These are phyloP conservation scores for Podotricha telesiphe DNA, from an alignment of 2,888 invertebrate genomes.

Conservation along the genomic window DNA sequence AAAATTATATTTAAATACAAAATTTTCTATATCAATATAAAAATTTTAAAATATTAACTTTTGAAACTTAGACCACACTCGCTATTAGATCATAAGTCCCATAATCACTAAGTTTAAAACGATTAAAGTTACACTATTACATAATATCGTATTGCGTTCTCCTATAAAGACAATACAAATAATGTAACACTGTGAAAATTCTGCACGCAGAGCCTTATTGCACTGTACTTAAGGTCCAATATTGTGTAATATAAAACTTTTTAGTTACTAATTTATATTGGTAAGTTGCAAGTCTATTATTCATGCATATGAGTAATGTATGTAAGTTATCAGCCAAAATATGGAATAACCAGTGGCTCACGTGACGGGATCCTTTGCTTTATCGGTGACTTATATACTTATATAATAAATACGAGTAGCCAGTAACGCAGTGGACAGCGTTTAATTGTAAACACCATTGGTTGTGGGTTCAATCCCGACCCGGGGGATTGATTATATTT, in stretches of 20 bases:
- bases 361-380: constrained; percentile 34
- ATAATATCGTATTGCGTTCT: constrained; percentile 25
- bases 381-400: constrained; percentile 23
- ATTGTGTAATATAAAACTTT: constrained; percentile 24
- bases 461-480: too few species aligned
- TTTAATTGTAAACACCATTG: too few species aligned
- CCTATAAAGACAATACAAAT: constrained; percentile 16
- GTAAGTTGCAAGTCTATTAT: constrained; percentile 50
- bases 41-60: neutral
- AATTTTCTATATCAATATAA: too few species aligned
- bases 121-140: constrained; percentile 25
- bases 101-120: constrained; percentile 9
- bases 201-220: neutral
- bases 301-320: constrained; percentile 60
- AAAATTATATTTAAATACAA: too few species aligned
- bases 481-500: too few species aligned
- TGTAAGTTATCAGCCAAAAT: constrained; percentile 56
- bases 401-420: neutral
- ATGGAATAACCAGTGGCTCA: constrained; percentile 54
- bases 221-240: constrained; percentile 22
- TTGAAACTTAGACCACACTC: neutral
- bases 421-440: too few species aligned
- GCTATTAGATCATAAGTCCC: constrained; percentile 5
- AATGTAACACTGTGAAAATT: neutral
- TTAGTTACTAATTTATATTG: constrained; percentile 5